phyloP scores from a whole-genome alignment of 2,888 invertebrate species.

The Andrena hattorfiana region DNA sequence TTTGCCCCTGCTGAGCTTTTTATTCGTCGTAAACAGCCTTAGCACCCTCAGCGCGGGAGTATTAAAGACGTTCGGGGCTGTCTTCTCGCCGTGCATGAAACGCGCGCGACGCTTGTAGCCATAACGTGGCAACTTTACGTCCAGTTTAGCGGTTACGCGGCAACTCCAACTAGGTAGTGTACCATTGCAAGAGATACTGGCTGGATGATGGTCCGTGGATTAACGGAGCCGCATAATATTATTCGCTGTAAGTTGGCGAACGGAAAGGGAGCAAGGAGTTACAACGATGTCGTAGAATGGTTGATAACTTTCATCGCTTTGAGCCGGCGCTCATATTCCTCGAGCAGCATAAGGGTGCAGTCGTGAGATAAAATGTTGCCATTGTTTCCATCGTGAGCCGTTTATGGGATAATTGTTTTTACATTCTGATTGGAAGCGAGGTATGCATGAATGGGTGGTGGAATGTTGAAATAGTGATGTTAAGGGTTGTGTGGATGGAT shows the following conservation, averaged over 20 bases:
- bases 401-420: too few species aligned
- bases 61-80: constrained; percentile 59
- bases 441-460: too few species aligned
- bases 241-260: constrained; percentile 28
- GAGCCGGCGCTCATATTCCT: not conserved
- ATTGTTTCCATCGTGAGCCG: too few species aligned
- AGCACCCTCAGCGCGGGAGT: constrained; percentile 56
- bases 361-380: not conserved
- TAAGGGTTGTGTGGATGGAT: too few species aligned
- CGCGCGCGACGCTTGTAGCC: constrained; percentile 28
- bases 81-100: constrained; percentile 60
- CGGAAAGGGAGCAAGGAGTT: constrained; percentile 15
- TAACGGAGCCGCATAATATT: constrained; percentile 41
- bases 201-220: constrained; percentile 47
- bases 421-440: too few species aligned
- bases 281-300: constrained; percentile 12
- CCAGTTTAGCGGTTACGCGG: constrained; percentile 58
- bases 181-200: constrained; percentile 32
- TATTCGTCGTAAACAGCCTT: constrained; percentile 66
- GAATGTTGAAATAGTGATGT: too few species aligned
- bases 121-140: constrained; percentile 53
- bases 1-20: constrained; percentile 50
- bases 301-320: constrained; percentile 26
- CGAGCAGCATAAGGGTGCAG: not conserved
- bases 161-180: constrained; percentile 56